Evolutionary conservation across 2,113 vertebrate species (phyloP), one percentile per base, ranked within the genome.

Genomic region (Callithrix jacchus): DNA sequence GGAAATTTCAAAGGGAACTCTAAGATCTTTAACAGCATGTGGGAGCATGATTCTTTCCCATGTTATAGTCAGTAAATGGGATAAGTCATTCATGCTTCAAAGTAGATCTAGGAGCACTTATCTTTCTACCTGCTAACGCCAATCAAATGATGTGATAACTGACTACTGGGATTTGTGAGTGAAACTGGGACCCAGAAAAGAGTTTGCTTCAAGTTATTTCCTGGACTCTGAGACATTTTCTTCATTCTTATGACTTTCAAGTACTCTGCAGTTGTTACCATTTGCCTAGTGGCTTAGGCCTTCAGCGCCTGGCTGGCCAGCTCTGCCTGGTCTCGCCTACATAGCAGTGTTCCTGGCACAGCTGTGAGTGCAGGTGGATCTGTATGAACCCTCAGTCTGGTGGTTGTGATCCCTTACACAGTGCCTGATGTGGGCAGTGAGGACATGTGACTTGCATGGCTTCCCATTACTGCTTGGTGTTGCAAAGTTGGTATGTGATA

Each of bases 401-500:
- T 5, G 70, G 16, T 11, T 10, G 8, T 4, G 37, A 37, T 64
- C 35, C 32, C 25, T 30, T 20, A 37, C 30, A 5, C 52, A 40
- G 49, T 64, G 61, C 20, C 71, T 2, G 0, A 16, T 1, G 3
- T 87, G 83, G 73, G 32, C 47, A 37, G 21, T 0, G 14, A 84
- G 52, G 74, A 66, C 45, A 10, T 0, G 0, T 40, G 54, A 61
- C 79, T 77, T 25, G 35, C 17, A 2, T 61, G 30, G 30, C 70
- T 93, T 87, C 52, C 16, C 23, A 1, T 84, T 64, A 45, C 56
- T 13, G 42, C 92, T 79, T 27, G 52, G 56, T 82, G 93, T 74
- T 92, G 45, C 80, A 86, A 82, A 93, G 47, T 77, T 83, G 52
- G 95, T 45, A 64, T 85, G 76, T 45, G 42, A 88, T 47, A 1